phyloP scores from a whole-genome alignment of 2,888 invertebrate genomes.

The Xiphydria camelus region DNA sequence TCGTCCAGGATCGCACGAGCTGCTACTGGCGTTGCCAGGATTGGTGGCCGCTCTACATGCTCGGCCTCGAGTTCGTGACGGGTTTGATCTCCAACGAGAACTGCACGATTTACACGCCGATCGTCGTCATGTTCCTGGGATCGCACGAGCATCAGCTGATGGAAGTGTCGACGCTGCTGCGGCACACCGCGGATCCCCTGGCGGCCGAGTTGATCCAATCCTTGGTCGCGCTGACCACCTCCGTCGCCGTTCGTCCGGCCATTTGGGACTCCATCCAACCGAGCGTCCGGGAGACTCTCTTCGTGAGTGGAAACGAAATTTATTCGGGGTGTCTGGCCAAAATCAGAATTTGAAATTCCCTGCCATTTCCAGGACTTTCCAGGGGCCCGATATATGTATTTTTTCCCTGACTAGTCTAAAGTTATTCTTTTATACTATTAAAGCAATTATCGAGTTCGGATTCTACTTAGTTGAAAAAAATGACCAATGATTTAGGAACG shows the following conservation, averaged over 20 bases:
- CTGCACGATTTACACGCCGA: constrained; percentile 33
- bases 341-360: no score
- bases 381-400: no score
- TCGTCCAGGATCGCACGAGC: constrained; percentile 36
- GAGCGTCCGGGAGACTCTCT: constrained; percentile 47
- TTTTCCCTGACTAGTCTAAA: no score
- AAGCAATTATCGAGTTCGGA: no score
- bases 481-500: background rate
- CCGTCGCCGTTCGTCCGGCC: constrained; percentile 41
- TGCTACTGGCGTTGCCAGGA: constrained; percentile 51
- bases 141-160: constrained; percentile 51
- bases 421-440: no score
- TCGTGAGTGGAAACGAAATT: constrained; percentile 39
- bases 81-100: constrained; percentile 41
- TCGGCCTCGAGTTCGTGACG: constrained; percentile 49
- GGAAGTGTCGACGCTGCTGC: constrained; percentile 48
- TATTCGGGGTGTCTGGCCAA: no score
- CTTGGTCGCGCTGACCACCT: constrained; percentile 51
- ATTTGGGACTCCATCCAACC: constrained; percentile 48
- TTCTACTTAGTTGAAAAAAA: no score
- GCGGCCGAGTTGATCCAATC: constrained; percentile 53
- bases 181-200: constrained; percentile 51
- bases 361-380: no score
- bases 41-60: constrained; percentile 53
- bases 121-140: constrained; percentile 43